These are phyloP conservation scores for Monochamus alternatus DNA, from an alignment of 2,888 invertebrate species.

Conservation along the genomic window DNA sequence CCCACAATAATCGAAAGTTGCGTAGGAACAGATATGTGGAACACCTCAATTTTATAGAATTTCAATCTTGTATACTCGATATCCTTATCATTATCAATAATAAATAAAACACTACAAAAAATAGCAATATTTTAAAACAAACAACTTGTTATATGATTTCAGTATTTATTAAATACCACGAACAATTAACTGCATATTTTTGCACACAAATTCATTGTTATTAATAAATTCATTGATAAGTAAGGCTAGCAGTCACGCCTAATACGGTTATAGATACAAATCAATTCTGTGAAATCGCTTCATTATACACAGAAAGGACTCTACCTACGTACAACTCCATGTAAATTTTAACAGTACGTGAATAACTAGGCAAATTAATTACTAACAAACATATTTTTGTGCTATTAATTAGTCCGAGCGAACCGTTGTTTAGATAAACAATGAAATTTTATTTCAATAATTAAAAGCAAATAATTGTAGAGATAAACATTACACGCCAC, in stretches of 20 bases:
- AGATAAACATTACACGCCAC: conserved; percentile 44
- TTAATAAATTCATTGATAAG: conserved; percentile 32
- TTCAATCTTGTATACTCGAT: not conserved
- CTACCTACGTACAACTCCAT: conserved; percentile 11
- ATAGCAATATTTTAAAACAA: no score
- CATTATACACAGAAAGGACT: conserved; percentile 11
- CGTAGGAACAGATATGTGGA: conserved; percentile 57
- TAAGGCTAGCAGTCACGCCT: conserved; percentile 17
- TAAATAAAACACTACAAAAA: no score
- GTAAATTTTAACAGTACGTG: not conserved
- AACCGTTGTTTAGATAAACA: not conserved
- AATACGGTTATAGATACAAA: conserved; percentile 32
- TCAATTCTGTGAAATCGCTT: conserved; percentile 32
- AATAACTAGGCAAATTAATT: not conserved
- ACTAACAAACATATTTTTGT: not conserved
- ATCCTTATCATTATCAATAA: no score
- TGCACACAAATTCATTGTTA: not conserved
- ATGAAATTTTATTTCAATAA: not conserved
- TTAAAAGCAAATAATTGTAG: not conserved
- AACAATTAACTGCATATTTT: not conserved
- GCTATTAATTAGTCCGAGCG: not conserved
- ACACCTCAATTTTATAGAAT: conserved; percentile 46
- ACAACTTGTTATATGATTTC: no score
- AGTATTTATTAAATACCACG: not conserved
- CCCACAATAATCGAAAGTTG: conserved; percentile 56